Evolutionary conservation across 1,140 invertebrate species (phyloP).

Genomic region (Drosophila asahinai): DNA sequence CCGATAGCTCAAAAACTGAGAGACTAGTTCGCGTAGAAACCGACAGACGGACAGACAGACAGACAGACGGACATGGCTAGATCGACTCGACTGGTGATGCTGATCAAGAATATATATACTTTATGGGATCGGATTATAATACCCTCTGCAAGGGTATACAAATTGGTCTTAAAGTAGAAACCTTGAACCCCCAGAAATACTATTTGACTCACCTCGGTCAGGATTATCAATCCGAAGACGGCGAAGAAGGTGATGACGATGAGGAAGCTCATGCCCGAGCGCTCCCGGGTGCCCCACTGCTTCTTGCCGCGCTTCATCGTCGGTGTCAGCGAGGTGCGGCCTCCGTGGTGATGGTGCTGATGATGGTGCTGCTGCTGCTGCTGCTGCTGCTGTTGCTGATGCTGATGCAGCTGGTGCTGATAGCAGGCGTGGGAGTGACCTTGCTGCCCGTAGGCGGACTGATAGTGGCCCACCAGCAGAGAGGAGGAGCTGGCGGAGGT

Average conservation of each 20-base stretch:
- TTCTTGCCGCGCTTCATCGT: conserved; percentile 79
- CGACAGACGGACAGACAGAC: no score
- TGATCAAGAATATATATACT: no score
- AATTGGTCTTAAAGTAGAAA: neutral
- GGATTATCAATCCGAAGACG: conserved; percentile 93
- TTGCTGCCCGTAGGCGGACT: conserved; percentile 56
- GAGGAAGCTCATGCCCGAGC: conserved; percentile 94
- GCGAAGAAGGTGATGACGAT: conserved; percentile 95
- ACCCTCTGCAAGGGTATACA: no score
- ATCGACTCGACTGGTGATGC: no score
- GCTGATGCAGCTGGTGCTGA: conserved; percentile 65
- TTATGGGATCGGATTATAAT: no score
- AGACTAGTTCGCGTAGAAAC: no score
- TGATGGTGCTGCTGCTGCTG: conserved; percentile 55
- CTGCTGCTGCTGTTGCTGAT: conserved; percentile 51
- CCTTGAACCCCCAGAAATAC: neutral
- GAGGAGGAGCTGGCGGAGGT: conserved; percentile 40
- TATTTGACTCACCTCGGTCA: conserved; percentile 88
- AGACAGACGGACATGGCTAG: no score
- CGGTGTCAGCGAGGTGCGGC: conserved; percentile 67
- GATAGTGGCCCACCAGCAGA: conserved; percentile 55
- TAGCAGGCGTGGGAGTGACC: conserved; percentile 66
- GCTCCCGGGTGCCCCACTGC: conserved; percentile 88
- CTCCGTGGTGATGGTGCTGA: conserved; percentile 51
- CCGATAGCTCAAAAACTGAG: no score